Evolutionary conservation across 2,113 vertebrate species (phyloP).

Genomic region (Pterophyllum scalare): DNA sequence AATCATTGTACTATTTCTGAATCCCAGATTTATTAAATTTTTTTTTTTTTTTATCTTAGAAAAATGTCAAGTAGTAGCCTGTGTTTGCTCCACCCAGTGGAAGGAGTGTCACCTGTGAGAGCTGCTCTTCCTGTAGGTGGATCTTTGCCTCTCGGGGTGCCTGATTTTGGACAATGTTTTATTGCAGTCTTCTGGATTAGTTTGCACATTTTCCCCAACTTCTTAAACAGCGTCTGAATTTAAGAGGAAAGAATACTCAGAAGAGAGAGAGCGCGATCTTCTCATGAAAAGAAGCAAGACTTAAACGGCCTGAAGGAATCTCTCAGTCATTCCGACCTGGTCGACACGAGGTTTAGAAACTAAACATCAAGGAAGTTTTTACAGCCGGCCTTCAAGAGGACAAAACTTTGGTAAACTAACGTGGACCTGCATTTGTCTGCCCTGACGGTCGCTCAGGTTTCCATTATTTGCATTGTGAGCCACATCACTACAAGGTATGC

Average conservation of each 20-base stretch:
- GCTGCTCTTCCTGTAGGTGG: conserved; percentile 25
- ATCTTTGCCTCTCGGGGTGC: conserved; percentile 39
- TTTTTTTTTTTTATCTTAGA: conserved; percentile 40
- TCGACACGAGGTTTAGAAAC: conserved; percentile 29
- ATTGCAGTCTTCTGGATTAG: conserved; percentile 52
- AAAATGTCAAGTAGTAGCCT: conserved; percentile 64
- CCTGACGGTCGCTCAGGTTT: conserved; percentile 29
- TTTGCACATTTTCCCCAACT: conserved; percentile 26
- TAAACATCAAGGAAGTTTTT: conserved; percentile 21
- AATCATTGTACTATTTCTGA: conserved; percentile 70
- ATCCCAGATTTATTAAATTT: conserved; percentile 59
- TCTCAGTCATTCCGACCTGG: conserved; percentile 22
- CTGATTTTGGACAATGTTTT: conserved; percentile 54
- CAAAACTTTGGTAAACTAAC: conserved; percentile 60
- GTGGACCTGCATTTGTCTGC: conserved; percentile 42
- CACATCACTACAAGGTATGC: neutral
- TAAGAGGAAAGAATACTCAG: conserved; percentile 10
- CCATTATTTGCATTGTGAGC: conserved; percentile 35
- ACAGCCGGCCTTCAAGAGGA: conserved; percentile 29
- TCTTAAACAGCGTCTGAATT: conserved; percentile 30
- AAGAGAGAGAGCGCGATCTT: conserved; percentile 37
- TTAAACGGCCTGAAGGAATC: conserved; percentile 28
- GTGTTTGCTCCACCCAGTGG: conserved; percentile 43
- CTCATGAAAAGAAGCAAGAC: conserved; percentile 45
- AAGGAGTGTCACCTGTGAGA: conserved; percentile 48